A percentile compares a stretch with the other conserved stretches of the same genome.
phyloP scores from a whole-genome alignment of 2,113 vertebrate species.

The Anas platyrhynchos region DNA sequence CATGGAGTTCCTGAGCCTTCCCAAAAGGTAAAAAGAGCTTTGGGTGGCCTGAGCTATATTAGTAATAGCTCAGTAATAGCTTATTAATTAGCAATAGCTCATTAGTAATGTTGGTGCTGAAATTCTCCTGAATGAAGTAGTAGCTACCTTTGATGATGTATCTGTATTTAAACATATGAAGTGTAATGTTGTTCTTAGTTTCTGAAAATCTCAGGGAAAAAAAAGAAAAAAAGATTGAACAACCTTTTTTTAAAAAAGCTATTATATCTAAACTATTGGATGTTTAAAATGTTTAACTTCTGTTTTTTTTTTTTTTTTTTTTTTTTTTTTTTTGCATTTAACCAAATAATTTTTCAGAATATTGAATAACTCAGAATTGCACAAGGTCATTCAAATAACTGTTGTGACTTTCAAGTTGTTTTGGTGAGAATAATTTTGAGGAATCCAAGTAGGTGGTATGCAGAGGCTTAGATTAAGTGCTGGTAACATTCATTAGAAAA shows the following conservation, averaged over 20 bases:
- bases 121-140: neutral
- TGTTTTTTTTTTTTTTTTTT: neutral
- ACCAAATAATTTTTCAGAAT: neutral
- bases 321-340: neutral
- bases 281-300: neutral
- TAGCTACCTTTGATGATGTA: neutral
- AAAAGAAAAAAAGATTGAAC: neutral
- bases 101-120: neutral
- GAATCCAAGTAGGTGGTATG: neutral
- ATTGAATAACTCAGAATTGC: neutral
- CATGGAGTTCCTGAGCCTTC: neutral
- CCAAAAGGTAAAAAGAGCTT: neutral
- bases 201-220: neutral
- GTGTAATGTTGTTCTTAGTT: too few species aligned
- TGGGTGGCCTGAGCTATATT: neutral
- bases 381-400: neutral
- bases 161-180: neutral
- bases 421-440: neutral
- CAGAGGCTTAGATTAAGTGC: neutral
- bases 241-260: neutral
- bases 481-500: neutral
- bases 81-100: neutral
- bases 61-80: neutral
- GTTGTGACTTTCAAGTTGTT: neutral
- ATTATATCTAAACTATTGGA: neutral